phyloP scores from a whole-genome alignment of 2,113 vertebrate species.

The Irena cyanogastra region DNA sequence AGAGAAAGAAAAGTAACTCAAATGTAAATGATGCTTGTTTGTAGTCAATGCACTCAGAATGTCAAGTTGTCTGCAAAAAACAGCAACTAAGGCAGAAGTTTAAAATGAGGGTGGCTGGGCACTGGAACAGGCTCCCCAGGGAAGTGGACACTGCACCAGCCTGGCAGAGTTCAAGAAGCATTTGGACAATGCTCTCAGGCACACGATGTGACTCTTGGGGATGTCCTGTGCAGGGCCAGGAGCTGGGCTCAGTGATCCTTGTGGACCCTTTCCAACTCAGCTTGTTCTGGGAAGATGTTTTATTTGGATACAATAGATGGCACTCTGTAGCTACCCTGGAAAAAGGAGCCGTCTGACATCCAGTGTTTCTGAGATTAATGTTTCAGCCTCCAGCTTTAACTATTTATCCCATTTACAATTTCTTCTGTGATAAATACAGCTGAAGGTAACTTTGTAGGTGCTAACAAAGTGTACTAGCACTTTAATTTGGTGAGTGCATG shows the following conservation, averaged over 20 bases:
- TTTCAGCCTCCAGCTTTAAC: not conserved
- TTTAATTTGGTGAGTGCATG: not conserved
- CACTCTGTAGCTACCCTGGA: not conserved
- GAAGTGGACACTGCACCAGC: not conserved
- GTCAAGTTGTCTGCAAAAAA: not conserved
- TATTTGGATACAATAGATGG: constrained; percentile 18
- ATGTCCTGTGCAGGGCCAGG: not conserved
- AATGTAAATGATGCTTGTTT: not conserved
- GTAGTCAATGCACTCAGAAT: not conserved
- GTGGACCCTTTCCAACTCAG: not conserved
- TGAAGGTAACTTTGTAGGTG: constrained; percentile 6
- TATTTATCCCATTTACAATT: not conserved
- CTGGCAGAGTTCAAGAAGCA: not conserved
- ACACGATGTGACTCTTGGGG: not conserved
- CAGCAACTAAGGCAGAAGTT: not conserved
- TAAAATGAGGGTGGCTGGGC: not conserved
- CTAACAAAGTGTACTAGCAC: not conserved
- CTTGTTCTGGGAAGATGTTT: not conserved
- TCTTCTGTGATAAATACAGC: not conserved
- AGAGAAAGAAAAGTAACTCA: not conserved
- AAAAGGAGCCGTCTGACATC: not conserved
- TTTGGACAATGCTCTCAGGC: not conserved
- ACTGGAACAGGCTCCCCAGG: not conserved
- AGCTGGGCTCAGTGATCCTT: not conserved
- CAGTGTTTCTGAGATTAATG: not conserved